Conservation (phyloP, 2,888 invertebrate genomes). For the Thera obeliscata region DNA sequence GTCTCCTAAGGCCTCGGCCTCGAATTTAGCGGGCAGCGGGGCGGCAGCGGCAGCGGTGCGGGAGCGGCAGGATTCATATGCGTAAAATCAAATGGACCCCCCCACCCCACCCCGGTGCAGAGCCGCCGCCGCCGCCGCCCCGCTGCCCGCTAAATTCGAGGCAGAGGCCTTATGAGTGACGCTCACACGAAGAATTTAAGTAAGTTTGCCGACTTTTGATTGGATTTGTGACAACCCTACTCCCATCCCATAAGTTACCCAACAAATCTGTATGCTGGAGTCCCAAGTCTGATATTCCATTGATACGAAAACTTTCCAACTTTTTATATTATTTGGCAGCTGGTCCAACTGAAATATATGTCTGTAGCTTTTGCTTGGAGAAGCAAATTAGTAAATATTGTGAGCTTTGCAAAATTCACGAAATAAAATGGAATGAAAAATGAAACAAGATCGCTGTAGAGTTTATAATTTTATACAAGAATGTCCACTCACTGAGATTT, state of each 20-base stretch:
- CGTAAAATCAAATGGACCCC: too few relatives aligned
- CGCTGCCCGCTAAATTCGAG: too few relatives aligned
- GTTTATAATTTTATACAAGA: too few relatives aligned
- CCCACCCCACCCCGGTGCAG: too few relatives aligned
- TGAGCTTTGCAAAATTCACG: background rate
- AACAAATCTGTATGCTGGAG: conserved; percentile 40
- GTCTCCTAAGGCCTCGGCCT: too few relatives aligned
- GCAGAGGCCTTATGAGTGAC: too few relatives aligned
- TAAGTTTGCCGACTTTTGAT: background rate
- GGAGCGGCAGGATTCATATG: too few relatives aligned
- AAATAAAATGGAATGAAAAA: background rate
- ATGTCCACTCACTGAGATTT: too few relatives aligned
- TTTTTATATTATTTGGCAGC: conserved; percentile 44
- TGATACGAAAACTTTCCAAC: conserved; percentile 42
- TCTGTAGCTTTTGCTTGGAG: conserved; percentile 12
- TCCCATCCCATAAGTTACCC: conserved; percentile 34
- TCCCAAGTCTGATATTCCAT: conserved; percentile 39
- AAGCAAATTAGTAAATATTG: conserved; percentile 25
- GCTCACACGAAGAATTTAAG: background rate
- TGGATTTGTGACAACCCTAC: conserved; percentile 19
- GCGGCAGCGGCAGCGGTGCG: too few relatives aligned
- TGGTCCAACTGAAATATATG: conserved; percentile 25
- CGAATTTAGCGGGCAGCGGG: too few relatives aligned
- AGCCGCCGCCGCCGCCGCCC: too few relatives aligned
- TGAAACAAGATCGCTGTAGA: background rate